phyloP scores from a whole-genome alignment of 2,797 vertebrate genomes.

The Clarias fuscus region DNA sequence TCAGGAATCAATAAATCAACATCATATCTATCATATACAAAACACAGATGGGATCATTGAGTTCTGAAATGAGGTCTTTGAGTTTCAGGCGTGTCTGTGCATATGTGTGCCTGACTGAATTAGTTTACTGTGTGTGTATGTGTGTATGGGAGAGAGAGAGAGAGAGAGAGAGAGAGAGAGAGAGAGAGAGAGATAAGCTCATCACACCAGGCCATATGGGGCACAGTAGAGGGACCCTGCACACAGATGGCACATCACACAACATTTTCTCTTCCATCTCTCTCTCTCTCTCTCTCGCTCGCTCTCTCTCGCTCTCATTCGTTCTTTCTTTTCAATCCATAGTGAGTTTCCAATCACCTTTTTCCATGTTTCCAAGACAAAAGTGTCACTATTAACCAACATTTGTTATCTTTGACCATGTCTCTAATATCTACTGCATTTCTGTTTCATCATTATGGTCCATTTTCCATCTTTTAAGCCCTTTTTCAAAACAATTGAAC shows the following conservation, averaged over 20 bases:
- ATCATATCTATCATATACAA: constrained; percentile 42
- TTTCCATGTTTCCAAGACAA: not conserved
- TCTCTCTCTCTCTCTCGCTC: constrained; percentile 49
- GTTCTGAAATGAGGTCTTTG: constrained; percentile 48
- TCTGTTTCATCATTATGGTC: not conserved
- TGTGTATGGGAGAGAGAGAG: constrained; percentile 16
- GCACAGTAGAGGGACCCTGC: constrained; percentile 56
- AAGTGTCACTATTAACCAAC: not conserved
- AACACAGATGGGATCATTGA: constrained; percentile 51
- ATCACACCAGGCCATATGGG: constrained; percentile 60
- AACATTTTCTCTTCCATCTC: constrained; percentile 58
- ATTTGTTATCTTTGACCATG: not conserved
- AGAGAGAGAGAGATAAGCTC: constrained; percentile 35
- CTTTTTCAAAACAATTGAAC: not conserved
- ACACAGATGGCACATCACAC: constrained; percentile 61
- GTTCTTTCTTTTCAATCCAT: not conserved
- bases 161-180: constrained; percentile 14
- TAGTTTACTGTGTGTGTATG: constrained; percentile 35
- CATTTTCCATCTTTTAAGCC: not conserved
- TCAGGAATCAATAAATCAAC: constrained; percentile 40
- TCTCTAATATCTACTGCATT: not conserved
- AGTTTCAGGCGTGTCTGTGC: constrained; percentile 43
- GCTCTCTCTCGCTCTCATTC: not conserved
- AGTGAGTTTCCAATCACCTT: not conserved
- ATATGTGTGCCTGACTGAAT: constrained; percentile 41